Evolutionary conservation across 2,113 vertebrate genomes (phyloP), one percentile per base, ranked within the genome.

Genomic region (Aphelocoma coerulescens): DNA sequence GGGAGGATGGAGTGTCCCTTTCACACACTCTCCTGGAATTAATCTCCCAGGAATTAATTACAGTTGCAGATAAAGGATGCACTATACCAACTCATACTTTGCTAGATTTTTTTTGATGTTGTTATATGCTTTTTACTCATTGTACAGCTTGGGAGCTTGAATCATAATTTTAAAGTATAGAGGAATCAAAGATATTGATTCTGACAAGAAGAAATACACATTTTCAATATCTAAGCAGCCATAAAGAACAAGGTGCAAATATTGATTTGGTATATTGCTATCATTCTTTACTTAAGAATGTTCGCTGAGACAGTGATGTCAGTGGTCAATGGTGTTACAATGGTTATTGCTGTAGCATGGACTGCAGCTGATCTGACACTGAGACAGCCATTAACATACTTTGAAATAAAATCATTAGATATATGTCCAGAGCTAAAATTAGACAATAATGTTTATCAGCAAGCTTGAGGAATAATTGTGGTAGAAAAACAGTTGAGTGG

Each of bases 181-280:
- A 67, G 23, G 24, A 92, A 84, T 80, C 67, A 77, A 86, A 91
- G 51, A 11, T 75, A 84, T 72, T 54, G 76, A 92, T 89, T 92
- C 86, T 89, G 71, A 81, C 61, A 89, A 63, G 51, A 91, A 85
- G 83, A 95, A 89, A 68, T 48, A 93, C 10, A 11, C 1, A 87
- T 92, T 96, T 91, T 72, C 86, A 68, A 41, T 93, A 75, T n/a
- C 73, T 81, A 91, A 87, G 72, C 49, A 93, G 41, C 59, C 74
- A 54, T 73, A 69, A 80, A 59, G 73, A 89, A 44, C 41, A 88
- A 92, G 74, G 73, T 94, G 66, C 44, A 91, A 75, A 68, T 92
- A 95, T 94, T 78, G 89, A 95, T 92, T 91, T 78, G 51, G 19
- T 65, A 82, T 91, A 96, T 96, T 95, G 69, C 77, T 93, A 19